These are phyloP conservation scores for Acrossocheilus wenchowensis DNA, from an alignment of 2,797 vertebrate species.

Conservation along the genomic window DNA sequence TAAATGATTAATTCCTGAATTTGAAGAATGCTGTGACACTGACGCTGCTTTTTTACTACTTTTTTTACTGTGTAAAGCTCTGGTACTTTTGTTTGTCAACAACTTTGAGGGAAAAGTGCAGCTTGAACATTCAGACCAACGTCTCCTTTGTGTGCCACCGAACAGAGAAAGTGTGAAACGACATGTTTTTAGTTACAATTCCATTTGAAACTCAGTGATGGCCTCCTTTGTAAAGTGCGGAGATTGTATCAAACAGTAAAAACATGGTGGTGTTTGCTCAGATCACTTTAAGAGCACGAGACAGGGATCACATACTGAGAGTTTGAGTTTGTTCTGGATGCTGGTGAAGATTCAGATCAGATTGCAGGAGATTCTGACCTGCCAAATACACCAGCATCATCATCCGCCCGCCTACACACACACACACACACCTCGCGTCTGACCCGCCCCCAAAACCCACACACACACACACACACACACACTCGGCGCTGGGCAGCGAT, in stretches of 20 bases:
- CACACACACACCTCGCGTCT: conserved; percentile 70
- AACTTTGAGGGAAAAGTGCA: not conserved
- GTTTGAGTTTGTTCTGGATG: conserved; percentile 29
- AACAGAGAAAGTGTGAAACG: not conserved
- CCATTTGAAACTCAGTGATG: not conserved
- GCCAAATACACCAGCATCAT: conserved; percentile 60
- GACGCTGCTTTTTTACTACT: too few relatives aligned
- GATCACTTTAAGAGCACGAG: not conserved
- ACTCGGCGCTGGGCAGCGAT: conserved; percentile 14
- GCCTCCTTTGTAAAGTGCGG: not conserved
- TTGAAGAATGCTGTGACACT: too few relatives aligned
- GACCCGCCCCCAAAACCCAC: conserved; percentile 47
- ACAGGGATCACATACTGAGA: conserved; percentile 7
- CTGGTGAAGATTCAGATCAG: conserved; percentile 46
- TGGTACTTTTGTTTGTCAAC: not conserved
- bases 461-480: not conserved
- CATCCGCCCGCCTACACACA: conserved; percentile 52
- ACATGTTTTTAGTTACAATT: not conserved
- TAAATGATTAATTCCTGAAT: not conserved
- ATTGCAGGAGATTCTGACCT: conserved; percentile 61
- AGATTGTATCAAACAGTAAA: not conserved
- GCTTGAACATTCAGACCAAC: not conserved
- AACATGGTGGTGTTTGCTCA: not conserved
- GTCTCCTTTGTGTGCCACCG: not conserved
- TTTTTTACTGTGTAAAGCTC: too few relatives aligned